Conservation (phyloP, 2,888 invertebrate genomes). For the Druceiella hillmani region DNA sequence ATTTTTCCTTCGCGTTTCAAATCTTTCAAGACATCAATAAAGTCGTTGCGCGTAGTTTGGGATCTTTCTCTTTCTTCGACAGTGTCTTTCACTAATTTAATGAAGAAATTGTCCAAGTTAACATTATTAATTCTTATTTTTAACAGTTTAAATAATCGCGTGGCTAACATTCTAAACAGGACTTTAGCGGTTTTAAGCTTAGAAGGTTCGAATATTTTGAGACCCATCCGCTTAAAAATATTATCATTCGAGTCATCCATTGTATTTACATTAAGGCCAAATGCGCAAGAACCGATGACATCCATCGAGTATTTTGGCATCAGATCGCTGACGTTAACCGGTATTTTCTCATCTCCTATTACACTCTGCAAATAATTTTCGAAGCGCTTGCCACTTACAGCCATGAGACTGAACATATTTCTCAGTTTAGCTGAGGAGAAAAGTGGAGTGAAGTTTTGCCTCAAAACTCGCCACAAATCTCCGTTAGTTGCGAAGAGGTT, state of each 20-base stretch:
- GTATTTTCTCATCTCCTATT: neutral
- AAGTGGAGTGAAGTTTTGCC: constrained; percentile 6
- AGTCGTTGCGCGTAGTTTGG: constrained; percentile 14
- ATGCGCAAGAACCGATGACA: constrained; percentile 24
- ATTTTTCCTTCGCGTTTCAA: constrained; percentile 15
- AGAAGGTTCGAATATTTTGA: constrained; percentile 6
- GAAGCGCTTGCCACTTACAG: neutral
- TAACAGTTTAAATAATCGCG: constrained; percentile 7
- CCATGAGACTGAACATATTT: constrained; percentile 4
- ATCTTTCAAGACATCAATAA: constrained; percentile 21
- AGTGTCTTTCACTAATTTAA: constrained; percentile 18
- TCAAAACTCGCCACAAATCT: constrained; percentile 4
- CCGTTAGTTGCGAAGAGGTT: constrained; percentile 7
- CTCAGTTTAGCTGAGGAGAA: constrained; percentile 7
- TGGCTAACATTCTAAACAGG: neutral
- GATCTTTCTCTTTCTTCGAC: constrained; percentile 12
- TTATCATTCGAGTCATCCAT: constrained; percentile 23
- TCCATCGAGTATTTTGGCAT: constrained; percentile 3
- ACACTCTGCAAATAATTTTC: neutral
- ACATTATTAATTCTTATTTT: constrained; percentile 4
- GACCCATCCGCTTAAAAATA: constrained; percentile 21
- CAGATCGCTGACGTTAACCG: neutral
- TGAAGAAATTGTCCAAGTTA: constrained; percentile 14
- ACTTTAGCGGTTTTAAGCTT: too few relatives aligned
- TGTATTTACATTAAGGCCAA: constrained; percentile 26